phyloP scores from a whole-genome alignment of 2,113 vertebrate species.

The Microcebus tavaratra region DNA sequence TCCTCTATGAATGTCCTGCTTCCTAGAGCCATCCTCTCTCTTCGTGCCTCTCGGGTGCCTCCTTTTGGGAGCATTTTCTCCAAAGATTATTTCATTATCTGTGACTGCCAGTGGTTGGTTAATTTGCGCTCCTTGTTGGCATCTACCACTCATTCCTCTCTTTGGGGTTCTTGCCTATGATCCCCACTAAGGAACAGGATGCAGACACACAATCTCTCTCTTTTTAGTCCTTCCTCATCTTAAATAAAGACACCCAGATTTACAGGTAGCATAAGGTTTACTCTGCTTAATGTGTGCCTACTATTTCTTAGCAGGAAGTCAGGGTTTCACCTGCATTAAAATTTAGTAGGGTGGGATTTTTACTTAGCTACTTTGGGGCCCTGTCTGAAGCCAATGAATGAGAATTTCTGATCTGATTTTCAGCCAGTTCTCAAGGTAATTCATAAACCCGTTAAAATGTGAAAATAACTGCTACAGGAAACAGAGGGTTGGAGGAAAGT shows the following conservation, averaged over 20 bases:
- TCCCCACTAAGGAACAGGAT: neutral
- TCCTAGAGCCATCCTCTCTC: neutral
- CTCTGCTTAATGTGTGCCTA: neutral
- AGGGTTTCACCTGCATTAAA: neutral
- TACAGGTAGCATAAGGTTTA: neutral
- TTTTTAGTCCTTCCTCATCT: neutral
- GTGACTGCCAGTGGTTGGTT: neutral
- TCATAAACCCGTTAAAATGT: neutral
- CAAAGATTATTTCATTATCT: neutral
- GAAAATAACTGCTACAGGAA: constrained; percentile 42
- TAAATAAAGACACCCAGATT: neutral
- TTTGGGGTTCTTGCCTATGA: neutral
- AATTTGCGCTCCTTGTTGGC: neutral
- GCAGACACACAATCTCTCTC: neutral
- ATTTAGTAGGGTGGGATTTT: neutral
- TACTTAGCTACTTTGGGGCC: neutral
- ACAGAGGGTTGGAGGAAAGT: neutral
- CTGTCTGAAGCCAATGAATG: neutral
- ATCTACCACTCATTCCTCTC: neutral
- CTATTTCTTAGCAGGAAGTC: neutral
- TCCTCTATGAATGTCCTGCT: neutral
- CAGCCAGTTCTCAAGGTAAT: neutral
- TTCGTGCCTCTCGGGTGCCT: neutral
- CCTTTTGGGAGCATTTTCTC: neutral
- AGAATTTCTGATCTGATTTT: constrained; percentile 43